Evolutionary conservation across 2,113 vertebrate genomes (phyloP), one percentile per base, ranked within the genome.

Genomic region (Eurystomus gularis): DNA sequence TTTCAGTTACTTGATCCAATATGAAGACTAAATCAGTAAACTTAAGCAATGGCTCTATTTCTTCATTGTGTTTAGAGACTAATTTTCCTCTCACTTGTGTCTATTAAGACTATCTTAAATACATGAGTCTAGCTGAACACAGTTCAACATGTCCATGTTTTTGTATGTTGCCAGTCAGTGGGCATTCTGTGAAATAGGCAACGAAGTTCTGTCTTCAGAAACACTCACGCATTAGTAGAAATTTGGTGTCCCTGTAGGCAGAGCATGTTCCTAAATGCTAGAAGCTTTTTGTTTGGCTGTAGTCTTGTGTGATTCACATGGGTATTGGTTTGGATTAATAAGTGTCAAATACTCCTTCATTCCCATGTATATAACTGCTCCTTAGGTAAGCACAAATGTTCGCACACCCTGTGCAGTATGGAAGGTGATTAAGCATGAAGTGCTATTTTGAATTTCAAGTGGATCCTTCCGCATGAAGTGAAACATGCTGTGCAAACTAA

Each of bases 371-470:
- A 25, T 40, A 84, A 76, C 79, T 90, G 70, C 84, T 91, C 55
- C 24, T 65, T 82, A 55, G 35, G 60, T 62, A 79, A 76, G 66
- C 37, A 91, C 14, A 90, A 93, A 90, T 37, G 10, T 83, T 65
- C 95, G 26, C 70, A 65, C 13, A 24, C 55, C 18, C 69, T 65
- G 26, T 80, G 62, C 37, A 26, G 55, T 58, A 33, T 18, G 44
- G 33, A 64, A 88, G 29, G 48, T 72, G 75, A 73, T 95, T 69
- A 90, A 65, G 18, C 33, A 65, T 58, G 62, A 82, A 93, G 87
- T 88, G 66, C 10, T 84, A 65, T 70, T 95, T 49, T 82, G 75
- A 96, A 94, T 90, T 88, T 82, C 88, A 92, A 88, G 78, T 80
- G 87, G 49, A 61, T 80, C 31, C 40, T 68, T 71, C 75, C 85